phyloP scores from a whole-genome alignment of 53 echinoderm and acorn worm species.

The Stichopus horrens region DNA sequence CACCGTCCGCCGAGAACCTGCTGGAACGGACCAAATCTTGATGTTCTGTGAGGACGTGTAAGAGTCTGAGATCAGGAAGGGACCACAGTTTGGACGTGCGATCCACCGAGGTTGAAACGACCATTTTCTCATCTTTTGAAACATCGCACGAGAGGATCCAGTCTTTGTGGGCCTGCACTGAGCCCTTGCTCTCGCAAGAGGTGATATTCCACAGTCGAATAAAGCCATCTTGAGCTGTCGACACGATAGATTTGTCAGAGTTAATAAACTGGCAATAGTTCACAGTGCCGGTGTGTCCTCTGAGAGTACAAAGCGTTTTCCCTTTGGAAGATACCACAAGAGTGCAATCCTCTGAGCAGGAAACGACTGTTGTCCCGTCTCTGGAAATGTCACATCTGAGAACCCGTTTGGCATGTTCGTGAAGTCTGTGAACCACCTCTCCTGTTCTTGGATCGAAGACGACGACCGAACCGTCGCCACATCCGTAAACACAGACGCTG shows the following conservation, averaged over 20 bases:
- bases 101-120: conserved; percentile 78
- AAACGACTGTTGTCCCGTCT: conserved; percentile 59
- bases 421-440: conserved; percentile 18
- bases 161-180: conserved; percentile 65
- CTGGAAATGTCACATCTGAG: conserved; percentile 61
- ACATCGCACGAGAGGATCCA: conserved; percentile 81
- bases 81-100: conserved; percentile 81
- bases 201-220: conserved; percentile 74
- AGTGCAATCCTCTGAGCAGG: conserved; percentile 70
- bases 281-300: conserved; percentile 67
- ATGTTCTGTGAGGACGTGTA: conserved; percentile 65
- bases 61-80: conserved; percentile 48
- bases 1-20: conserved; percentile 69
- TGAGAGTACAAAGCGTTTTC: conserved; percentile 33
- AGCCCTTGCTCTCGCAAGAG: conserved; percentile 31
- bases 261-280: conserved; percentile 63
- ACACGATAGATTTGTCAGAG: conserved; percentile 69
- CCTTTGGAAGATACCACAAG: conserved; percentile 53
- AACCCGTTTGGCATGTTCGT: conserved; percentile 61
- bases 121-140: conserved; percentile 67
- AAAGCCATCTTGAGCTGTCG: conserved; percentile 79
- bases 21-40: conserved; percentile 74
- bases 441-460: conserved; percentile 40
- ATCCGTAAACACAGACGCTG: conserved; percentile 64
- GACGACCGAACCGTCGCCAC: conserved; percentile 63